A percentile compares a stretch with the other conserved stretches of the same genome.
phyloP scores from a whole-genome alignment of 2,113 vertebrate species.

The Enhydra lutris region DNA sequence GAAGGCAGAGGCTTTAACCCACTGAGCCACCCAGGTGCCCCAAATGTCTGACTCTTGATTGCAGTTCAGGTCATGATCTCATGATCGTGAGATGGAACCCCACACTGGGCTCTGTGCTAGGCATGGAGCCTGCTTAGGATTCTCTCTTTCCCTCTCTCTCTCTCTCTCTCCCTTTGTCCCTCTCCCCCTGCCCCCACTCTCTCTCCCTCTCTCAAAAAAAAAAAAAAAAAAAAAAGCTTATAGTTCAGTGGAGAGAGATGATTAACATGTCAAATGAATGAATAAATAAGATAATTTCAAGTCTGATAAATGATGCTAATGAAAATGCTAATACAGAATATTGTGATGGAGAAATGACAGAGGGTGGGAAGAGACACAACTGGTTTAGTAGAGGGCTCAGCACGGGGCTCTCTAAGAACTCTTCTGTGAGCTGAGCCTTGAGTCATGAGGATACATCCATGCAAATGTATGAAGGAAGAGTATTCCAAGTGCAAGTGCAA shows the following conservation, averaged over 20 bases:
- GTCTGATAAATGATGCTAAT: background rate
- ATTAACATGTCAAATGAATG: background rate
- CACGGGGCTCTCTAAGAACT: background rate
- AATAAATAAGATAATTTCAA: background rate
- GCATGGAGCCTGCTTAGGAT: background rate
- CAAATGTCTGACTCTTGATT: background rate
- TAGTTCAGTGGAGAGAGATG: background rate
- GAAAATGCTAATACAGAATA: background rate
- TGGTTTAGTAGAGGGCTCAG: background rate
- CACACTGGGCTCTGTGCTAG: background rate
- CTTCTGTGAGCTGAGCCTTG: background rate
- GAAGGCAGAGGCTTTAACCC: no score
- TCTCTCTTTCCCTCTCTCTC: background rate
- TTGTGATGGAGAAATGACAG: background rate
- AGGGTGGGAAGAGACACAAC: background rate
- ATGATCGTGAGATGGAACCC: background rate
- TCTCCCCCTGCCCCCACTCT: no score
- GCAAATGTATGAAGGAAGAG: background rate
- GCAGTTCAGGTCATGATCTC: background rate
- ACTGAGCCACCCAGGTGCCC: no score
- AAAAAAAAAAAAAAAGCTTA: background rate
- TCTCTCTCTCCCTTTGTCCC: no score
- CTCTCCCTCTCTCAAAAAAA: no score
- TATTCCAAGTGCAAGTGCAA: background rate
- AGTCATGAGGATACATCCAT: background rate